Evolutionary conservation across 2,113 vertebrate species (phyloP).

Genomic region (Centropus unirufus): DNA sequence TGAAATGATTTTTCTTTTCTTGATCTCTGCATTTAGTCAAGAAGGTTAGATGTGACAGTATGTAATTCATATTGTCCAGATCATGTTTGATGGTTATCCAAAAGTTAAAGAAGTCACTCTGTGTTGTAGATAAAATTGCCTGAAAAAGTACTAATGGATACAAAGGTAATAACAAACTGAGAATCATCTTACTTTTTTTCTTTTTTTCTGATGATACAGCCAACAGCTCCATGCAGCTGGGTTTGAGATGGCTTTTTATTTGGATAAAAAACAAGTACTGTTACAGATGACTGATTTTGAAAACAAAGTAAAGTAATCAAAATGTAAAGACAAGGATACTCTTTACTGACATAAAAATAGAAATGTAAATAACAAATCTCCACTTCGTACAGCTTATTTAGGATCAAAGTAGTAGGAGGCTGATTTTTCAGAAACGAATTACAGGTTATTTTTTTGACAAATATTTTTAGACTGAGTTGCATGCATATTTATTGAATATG

Average conservation of each 20-base stretch:
- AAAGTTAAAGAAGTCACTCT: background rate
- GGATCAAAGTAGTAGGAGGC: background rate
- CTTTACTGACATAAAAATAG: constrained; percentile 24
- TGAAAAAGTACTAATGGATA: background rate
- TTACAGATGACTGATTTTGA: background rate
- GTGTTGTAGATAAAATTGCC: background rate
- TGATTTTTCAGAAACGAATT: constrained; percentile 13
- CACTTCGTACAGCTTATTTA: background rate
- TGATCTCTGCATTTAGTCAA: background rate
- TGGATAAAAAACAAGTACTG: background rate
- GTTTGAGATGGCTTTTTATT: background rate
- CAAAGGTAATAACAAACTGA: background rate
- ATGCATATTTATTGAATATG: constrained; percentile 11
- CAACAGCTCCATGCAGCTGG: background rate
- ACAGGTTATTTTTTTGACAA: constrained; percentile 14
- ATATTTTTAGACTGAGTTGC: background rate
- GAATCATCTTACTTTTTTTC: background rate
- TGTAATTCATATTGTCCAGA: background rate
- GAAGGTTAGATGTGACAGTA: background rate
- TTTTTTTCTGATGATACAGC: background rate
- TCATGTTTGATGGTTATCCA: background rate
- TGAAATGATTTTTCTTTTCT: background rate
- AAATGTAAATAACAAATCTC: background rate
- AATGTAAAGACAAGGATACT: background rate
- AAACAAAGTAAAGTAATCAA: background rate